These are phyloP conservation scores for Agrypnia vestita DNA, from an alignment of 1,140 invertebrate species.

Conservation along the genomic window DNA sequence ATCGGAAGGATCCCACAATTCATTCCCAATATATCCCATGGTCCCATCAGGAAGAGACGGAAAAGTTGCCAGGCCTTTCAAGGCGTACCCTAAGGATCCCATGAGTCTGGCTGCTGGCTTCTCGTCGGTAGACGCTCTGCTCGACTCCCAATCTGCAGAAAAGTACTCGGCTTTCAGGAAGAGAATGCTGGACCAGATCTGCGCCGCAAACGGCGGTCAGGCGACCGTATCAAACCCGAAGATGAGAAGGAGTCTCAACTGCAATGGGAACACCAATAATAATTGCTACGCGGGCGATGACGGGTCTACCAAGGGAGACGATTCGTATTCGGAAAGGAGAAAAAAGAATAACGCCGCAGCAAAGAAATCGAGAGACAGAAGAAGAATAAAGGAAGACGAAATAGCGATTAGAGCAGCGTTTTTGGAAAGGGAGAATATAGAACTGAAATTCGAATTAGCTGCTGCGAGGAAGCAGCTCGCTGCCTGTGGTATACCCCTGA, in stretches of 20 bases:
- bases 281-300: conserved; percentile 58
- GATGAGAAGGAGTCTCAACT: conserved; percentile 73
- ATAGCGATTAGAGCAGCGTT: conserved; percentile 91
- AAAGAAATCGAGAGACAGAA: conserved; percentile 92
- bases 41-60: conserved; percentile 60
- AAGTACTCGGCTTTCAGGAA: conserved; percentile 80
- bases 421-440: conserved; percentile 86
- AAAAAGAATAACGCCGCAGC: conserved; percentile 97
- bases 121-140: conserved; percentile 67
- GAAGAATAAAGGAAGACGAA: conserved; percentile 93
- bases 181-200: conserved; percentile 78
- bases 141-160: conserved; percentile 74
- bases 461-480: conserved; percentile 68
- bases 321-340: conserved; percentile 90
- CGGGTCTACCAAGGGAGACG: conserved; percentile 72
- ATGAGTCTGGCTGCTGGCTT: conserved; percentile 73
- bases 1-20: conserved; percentile 41
- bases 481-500: not conserved
- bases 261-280: conserved; percentile 62
- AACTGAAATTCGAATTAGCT: conserved; percentile 78
- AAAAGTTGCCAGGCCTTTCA: conserved; percentile 77
- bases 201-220: conserved; percentile 73
- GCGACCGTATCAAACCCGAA: conserved; percentile 76
- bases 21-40: conserved; percentile 48
- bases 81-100: conserved; percentile 82